A percentile compares a stretch with the other conserved stretches of the same genome.
These are phyloP conservation scores for Incurvaria masculella DNA, from an alignment of 2,888 invertebrate genomes.

Conservation along the genomic window DNA sequence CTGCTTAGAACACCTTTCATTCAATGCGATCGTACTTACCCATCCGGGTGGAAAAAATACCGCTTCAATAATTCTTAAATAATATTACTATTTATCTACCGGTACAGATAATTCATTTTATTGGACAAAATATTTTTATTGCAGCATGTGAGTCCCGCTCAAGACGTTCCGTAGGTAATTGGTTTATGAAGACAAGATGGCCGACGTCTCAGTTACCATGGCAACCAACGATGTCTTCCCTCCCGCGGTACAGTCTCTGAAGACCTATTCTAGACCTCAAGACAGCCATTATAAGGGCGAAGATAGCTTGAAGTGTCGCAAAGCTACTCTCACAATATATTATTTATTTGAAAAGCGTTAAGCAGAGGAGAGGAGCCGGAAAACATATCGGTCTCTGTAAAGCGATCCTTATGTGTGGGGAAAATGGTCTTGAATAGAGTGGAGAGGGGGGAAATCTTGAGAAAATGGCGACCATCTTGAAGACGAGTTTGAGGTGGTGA, in stretches of 20 bases:
- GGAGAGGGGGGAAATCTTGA: neutral
- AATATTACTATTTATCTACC: no score
- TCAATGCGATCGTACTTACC: no score
- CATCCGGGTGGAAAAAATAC: no score
- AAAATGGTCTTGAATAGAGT: neutral
- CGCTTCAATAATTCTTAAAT: no score
- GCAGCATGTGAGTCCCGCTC: neutral
- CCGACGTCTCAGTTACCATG: conserved; percentile 37
- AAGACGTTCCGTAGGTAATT: conserved; percentile 20
- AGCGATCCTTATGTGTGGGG: conserved; percentile 1
- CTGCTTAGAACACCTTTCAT: no score
- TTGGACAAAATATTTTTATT: no score
- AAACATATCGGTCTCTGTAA: neutral
- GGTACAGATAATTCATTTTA: no score
- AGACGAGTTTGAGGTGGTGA: conserved; percentile 1
- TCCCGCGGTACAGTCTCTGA: neutral
- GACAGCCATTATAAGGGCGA: neutral
- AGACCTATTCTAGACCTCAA: neutral
- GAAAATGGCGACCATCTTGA: neutral
- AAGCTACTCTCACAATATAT: no score
- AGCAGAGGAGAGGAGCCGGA: neutral
- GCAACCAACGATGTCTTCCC: conserved; percentile 29
- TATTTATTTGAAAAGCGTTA: neutral
- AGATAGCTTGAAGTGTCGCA: neutral
- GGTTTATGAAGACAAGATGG: conserved; percentile 39